A percentile compares a stretch with the other conserved stretches of the same genome.
Conservation (phyloP, 2,797 vertebrate species). For the Chromis chromis region DNA sequence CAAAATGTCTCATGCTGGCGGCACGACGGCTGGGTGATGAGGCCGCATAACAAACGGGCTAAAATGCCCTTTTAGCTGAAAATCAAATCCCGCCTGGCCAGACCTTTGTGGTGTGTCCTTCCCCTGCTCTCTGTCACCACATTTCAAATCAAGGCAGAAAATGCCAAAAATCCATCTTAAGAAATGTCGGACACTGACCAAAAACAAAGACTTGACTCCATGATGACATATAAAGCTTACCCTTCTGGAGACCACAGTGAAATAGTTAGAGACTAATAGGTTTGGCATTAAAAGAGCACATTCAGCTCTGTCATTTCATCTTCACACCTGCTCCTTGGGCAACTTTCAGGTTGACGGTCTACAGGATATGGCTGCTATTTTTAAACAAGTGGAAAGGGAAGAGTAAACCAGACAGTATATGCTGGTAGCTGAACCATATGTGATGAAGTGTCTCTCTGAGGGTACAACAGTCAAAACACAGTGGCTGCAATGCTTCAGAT, state of each 20-base stretch:
- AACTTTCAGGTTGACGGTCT: conserved; percentile 57
- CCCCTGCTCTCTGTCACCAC: not conserved
- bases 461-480: conserved; percentile 10
- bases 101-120: not conserved
- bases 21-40: too few relatives aligned
- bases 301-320: conserved; percentile 73
- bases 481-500: not conserved
- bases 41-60: too few relatives aligned
- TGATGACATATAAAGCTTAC: not conserved
- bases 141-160: too few relatives aligned
- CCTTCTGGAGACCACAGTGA: not conserved
- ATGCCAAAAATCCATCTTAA: too few relatives aligned
- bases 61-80: too few relatives aligned
- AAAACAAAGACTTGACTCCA: conserved; percentile 3
- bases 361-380: conserved; percentile 65
- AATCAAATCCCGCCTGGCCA: too few relatives aligned
- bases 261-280: conserved; percentile 27
- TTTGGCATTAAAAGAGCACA: conserved; percentile 27
- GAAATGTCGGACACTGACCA: not conserved
- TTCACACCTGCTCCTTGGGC: conserved; percentile 71
- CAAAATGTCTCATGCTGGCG: not conserved
- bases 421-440: conserved; percentile 26
- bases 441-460: conserved; percentile 3
- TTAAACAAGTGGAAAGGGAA: conserved; percentile 50
- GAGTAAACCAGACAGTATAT: conserved; percentile 38